A percentile compares a stretch with the other conserved stretches of the same genome.
Conservation (phyloP, 2,888 invertebrate species). For the Meandrusa payeni region DNA sequence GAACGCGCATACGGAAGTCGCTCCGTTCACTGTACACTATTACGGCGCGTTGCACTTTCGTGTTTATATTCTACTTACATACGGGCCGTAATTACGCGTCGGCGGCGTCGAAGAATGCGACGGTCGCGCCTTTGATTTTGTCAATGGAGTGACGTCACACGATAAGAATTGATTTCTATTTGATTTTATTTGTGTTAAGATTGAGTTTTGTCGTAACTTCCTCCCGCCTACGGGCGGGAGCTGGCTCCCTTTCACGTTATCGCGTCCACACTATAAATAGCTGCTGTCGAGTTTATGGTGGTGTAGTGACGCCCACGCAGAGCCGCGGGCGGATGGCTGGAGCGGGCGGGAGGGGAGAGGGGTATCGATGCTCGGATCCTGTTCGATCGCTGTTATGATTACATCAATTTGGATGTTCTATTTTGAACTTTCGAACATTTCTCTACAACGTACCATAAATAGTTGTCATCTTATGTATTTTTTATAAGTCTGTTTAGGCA, state of each 20-base stretch:
- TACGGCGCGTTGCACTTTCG: conserved; percentile 37
- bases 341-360: conserved; percentile 12
- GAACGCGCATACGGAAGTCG: conserved; percentile 45
- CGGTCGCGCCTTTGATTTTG: conserved; percentile 14
- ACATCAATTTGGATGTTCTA: conserved; percentile 18
- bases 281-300: conserved; percentile 55
- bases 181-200: conserved; percentile 11
- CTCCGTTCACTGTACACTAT: conserved; percentile 47
- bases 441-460: no score
- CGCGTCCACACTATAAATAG: conserved; percentile 63
- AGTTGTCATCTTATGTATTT: no score
- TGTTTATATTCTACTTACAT: conserved; percentile 24
- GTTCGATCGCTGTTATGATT: conserved; percentile 21
- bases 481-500: no score
- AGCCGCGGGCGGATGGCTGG: conserved; percentile 20
- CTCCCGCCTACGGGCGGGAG: conserved; percentile 39
- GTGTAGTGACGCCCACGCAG: conserved; percentile 59
- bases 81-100: conserved; percentile 19
- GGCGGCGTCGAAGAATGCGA: conserved; percentile 12
- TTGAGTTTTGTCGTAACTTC: conserved; percentile 30
- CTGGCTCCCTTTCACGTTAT: conserved; percentile 55
- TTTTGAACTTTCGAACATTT: conserved; percentile 5
- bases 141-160: conserved; percentile 26
- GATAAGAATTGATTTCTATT: conserved; percentile 14
- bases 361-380: conserved; percentile 15